Percentiles rank a stretch among this genome's conserved stretches.
Conservation (phyloP, 2,888 invertebrate species). For the Agelastica alni region DNA sequence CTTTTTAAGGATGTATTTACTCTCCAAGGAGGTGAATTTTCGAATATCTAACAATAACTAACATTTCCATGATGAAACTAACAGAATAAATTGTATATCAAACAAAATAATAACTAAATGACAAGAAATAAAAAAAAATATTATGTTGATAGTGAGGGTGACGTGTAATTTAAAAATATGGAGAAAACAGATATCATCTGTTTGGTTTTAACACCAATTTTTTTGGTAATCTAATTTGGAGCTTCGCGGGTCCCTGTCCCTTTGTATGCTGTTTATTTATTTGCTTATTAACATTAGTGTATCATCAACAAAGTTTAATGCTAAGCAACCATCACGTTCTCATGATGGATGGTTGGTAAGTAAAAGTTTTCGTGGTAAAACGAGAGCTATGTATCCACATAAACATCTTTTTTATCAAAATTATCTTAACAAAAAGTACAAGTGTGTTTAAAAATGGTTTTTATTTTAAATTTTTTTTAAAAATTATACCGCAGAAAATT, state of each 20-base stretch:
- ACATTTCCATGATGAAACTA: too few relatives aligned
- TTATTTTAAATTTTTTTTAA: too few relatives aligned
- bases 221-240: slow-evolving; percentile 39
- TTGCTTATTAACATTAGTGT: slow-evolving; percentile 39
- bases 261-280: slow-evolving; percentile 38
- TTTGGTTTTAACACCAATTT: slow-evolving; percentile 18
- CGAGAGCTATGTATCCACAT: slow-evolving; percentile 7
- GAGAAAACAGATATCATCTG: not conserved
- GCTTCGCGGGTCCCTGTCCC: slow-evolving; percentile 49
- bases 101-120: not conserved
- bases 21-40: too few relatives aligned
- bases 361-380: slow-evolving; percentile 3
- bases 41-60: too few relatives aligned
- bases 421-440: too few relatives aligned
- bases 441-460: too few relatives aligned
- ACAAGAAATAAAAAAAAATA: not conserved
- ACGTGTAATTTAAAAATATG: too few relatives aligned
- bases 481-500: too few relatives aligned
- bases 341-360: slow-evolving; percentile 18
- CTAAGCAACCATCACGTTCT: slow-evolving; percentile 8
- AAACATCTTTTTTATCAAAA: too few relatives aligned
- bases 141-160: too few relatives aligned
- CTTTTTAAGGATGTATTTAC: too few relatives aligned
- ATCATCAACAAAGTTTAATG: slow-evolving; percentile 18
- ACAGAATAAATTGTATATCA: too few relatives aligned